phyloP scores from a whole-genome alignment of 1,140 invertebrate genomes.

The Drosophila saltans region DNA sequence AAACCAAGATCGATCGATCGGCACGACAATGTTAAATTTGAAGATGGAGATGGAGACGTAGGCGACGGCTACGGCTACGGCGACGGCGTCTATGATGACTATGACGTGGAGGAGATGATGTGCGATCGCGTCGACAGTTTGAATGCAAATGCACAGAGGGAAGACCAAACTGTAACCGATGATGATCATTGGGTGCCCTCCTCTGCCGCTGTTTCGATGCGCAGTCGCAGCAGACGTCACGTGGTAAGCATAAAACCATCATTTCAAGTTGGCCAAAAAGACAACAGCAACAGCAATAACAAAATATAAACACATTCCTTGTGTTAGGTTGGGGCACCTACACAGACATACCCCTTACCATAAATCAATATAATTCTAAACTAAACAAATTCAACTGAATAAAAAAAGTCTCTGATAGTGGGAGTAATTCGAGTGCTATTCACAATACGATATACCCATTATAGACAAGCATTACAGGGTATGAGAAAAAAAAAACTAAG shows the following conservation, averaged over 20 bases:
- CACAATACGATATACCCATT: neutral
- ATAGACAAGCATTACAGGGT: neutral
- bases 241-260: constrained; percentile 25
- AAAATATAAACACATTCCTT: constrained; percentile 5
- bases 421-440: no score
- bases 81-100: constrained; percentile 25
- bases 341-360: neutral
- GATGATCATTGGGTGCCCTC: constrained; percentile 67
- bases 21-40: constrained; percentile 18
- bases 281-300: constrained; percentile 19
- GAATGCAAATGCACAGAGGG: constrained; percentile 76
- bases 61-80: no score
- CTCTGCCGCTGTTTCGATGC: constrained; percentile 27
- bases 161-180: constrained; percentile 16
- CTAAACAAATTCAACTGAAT: neutral
- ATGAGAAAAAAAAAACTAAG: neutral
- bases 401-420: neutral
- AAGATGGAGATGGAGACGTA: no score
- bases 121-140: constrained; percentile 74
- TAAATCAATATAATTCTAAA: neutral
- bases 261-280: constrained; percentile 32
- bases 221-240: constrained; percentile 2
- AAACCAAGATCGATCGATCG: constrained; percentile 25
- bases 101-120: constrained; percentile 38
- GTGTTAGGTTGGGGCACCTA: neutral